Base-by-base conservation (phyloP, 2,797 vertebrate genomes). In the Kryptolebias ocellatus region DNA sequence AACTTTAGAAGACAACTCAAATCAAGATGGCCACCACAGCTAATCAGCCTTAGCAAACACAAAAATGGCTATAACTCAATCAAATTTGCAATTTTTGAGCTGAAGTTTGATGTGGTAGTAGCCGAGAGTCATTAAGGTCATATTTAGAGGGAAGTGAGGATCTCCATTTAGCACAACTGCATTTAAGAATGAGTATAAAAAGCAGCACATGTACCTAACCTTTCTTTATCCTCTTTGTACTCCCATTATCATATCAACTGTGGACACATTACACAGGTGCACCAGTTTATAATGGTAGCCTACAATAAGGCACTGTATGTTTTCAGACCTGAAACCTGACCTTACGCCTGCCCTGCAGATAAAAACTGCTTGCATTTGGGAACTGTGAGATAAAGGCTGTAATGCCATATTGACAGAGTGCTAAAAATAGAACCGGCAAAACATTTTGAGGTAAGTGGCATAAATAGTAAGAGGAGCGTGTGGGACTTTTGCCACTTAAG, bases 391-490 rank as follows among this genome's bases (percentile, higher is more conserved):
- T 85, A 83, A 85, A 24, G 65, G 57, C 67, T 64, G 49, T 63
- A 60, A 70, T 59, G 66, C 57, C 37, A 64, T 84, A 85, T 76
- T 82, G 83, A 85, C 80, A 61, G 1, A n/a, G 51, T 0, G 55
- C 69, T 80, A 85, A 75, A 87, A 89, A 88, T 84, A 89, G 86
- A 72, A 60, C 42, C n/a, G 20, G 71, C 62, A 60, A 55, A 81
- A 62, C 53, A 51, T 81, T 81, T 80, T 83, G 64, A 79, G 74
- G 74, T 74, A 44, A 70, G 63, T 44, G 31, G 74, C 4, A 14
- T 54, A 78, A 85, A 73, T 58, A 70, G 62, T 72, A 72, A 79
- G 58, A 51, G 47, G 53, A 34, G 63, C 47, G 39, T 53, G 15
- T 29, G 52, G 29, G 64, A 71, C 60, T 60, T 37, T 37, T 24